These are phyloP conservation scores for Rhagoletis pomonella DNA, from an alignment of 1,140 invertebrate genomes.

Conservation along the genomic window DNA sequence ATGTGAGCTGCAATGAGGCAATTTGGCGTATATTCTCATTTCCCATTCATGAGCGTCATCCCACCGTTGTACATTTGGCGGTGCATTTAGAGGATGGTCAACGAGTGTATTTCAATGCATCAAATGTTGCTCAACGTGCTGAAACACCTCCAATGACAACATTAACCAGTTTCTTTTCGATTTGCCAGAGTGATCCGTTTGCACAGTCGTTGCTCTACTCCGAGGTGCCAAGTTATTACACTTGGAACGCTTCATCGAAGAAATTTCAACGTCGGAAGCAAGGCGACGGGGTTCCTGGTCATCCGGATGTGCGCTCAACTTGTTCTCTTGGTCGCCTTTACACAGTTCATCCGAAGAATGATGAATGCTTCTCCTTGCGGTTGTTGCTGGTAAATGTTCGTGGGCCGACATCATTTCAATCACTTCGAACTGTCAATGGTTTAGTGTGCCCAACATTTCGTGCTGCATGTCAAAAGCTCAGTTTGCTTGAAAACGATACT, in stretches of 20 bases:
- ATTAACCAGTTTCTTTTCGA: conserved; percentile 70
- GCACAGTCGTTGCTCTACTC: conserved; percentile 67
- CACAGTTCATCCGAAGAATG: neutral
- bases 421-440: conserved; percentile 71
- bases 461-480: conserved; percentile 67
- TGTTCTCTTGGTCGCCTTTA: too few relatives aligned
- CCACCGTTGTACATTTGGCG: conserved; percentile 36
- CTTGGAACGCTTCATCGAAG: conserved; percentile 58
- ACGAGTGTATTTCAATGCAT: too few relatives aligned
- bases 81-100: too few relatives aligned
- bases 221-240: conserved; percentile 53
- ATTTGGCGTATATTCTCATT: conserved; percentile 60
- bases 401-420: conserved; percentile 71
- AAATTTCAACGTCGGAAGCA: conserved; percentile 55
- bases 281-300: conserved; percentile 25
- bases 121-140: too few relatives aligned
- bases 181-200: conserved; percentile 64
- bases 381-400: conserved; percentile 40
- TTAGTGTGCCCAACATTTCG: conserved; percentile 67
- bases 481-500: conserved; percentile 68
- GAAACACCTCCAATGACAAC: conserved; percentile 54
- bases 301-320: too few relatives aligned
- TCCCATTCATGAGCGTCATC: conserved; percentile 63
- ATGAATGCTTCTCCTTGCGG: conserved; percentile 53
- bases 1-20: conserved; percentile 58